These are phyloP conservation scores for Vombatus ursinus DNA, from an alignment of 2,113 vertebrate species.

Conservation along the genomic window DNA sequence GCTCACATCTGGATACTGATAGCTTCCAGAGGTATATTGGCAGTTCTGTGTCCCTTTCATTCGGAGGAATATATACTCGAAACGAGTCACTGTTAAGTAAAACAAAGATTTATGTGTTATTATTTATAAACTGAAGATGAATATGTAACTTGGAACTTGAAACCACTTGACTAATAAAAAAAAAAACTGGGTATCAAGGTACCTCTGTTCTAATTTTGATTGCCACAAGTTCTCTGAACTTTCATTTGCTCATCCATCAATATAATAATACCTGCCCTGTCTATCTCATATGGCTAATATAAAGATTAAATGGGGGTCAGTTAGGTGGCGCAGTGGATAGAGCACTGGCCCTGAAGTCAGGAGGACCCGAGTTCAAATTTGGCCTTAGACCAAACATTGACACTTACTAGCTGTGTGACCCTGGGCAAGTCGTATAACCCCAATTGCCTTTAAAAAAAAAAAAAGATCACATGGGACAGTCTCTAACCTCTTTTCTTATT, in stretches of 20 bases:
- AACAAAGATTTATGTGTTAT: neutral
- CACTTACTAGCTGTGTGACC: too few relatives aligned
- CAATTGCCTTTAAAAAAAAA: too few relatives aligned
- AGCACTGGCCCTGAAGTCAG: too few relatives aligned
- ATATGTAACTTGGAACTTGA: neutral
- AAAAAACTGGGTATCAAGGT: neutral
- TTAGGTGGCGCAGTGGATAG: too few relatives aligned
- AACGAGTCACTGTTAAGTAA: neutral
- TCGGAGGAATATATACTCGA: neutral
- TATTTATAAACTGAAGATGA: neutral
- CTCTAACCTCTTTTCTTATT: too few relatives aligned
- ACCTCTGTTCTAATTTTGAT: neutral
- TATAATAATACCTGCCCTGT: neutral
- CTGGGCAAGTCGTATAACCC: too few relatives aligned
- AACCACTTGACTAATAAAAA: neutral
- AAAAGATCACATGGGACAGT: neutral
- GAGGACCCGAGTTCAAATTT: too few relatives aligned
- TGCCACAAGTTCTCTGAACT: neutral
- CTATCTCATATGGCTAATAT: neutral
- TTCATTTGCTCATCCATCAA: neutral
- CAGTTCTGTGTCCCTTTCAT: neutral
- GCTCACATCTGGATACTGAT: neutral
- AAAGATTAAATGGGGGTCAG: neutral
- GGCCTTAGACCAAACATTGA: too few relatives aligned
- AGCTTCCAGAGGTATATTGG: neutral